Evolutionary conservation across 2,113 vertebrate genomes (phyloP), one percentile per base, ranked within the genome.

Genomic region (Petaurus breviceps): DNA sequence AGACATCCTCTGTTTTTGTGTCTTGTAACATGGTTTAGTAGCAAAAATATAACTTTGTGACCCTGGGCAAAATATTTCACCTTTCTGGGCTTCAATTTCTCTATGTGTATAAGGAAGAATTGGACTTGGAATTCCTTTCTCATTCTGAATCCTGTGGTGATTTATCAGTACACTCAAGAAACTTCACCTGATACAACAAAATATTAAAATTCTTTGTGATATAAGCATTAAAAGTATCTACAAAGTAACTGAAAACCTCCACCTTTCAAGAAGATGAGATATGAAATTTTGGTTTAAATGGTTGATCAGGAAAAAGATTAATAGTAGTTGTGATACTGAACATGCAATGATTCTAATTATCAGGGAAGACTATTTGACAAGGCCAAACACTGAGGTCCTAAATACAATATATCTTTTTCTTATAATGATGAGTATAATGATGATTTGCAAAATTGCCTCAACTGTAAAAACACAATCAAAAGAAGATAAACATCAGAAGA

Each of bases 381-480:
- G 97, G 97, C 98, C 98, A 97, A 98, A 97, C 95, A 94, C 97
- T 98, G 95, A 97, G 96, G 97, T 97, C 97, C 98, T 97, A 97
- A 98, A 89, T 97, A 96, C 95, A 98, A 98, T 99, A 98, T 98
- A 98, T 98, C 98, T 98, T 98, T 97, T 98, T 97, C 98, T 98
- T 97, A 96, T 98, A 98, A 96, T 97, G 98, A 98, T 98, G 98
- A 98, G 97, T 98, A 98, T 98, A 98, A 98, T 98, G 98, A 97
- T 89, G 95, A 98, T 98, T 98, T 98, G 97, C 97, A 97, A 98
- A 99, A 99, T 99, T 98, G 97, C 98, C 98, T 98, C 97, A 97
- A 97, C 98, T 98, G 98, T 98, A 98, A 96, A 98, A 98, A 98
- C 98, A 98, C 98, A 99, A 99, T 99, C 99, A 99, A 98, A 98